Base-by-base conservation (phyloP, 2,888 invertebrate genomes). In the Zootermopsis nevadensis region DNA sequence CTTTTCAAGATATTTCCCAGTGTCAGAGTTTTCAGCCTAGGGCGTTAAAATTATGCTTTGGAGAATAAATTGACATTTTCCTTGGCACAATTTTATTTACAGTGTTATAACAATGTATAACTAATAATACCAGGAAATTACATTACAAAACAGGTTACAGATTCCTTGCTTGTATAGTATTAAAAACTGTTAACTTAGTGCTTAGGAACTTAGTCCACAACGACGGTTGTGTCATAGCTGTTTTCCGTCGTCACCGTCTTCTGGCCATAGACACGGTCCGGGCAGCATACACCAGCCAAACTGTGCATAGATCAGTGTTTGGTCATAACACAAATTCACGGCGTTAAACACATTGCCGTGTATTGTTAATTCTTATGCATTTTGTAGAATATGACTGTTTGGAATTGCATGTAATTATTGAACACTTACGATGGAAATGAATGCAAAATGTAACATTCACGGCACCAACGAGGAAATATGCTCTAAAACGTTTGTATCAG, bases 231-330 rank as follows among this genome's bases (percentile, higher is more conserved):
- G 79, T 24, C 27, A 27, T 79, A 53, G 66, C 24, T 79, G n/a
- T 24, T 79, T 35, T 79, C 79, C 35, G 79, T 79, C n/a, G 66
- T 79, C 19, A 38, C 24, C 12, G 66, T 38, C 79, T 79, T 79
- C 35, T 60, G 31, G 60, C 35, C 27, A 12, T 79, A 66, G 38
- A 79, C 35, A 10, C 53, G 60, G 24, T 66, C 38, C 15, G 82
- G 82, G 19, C 82, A 82, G 35, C 82, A 82, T 7, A 77, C 77
- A 24, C 82, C 82, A 48, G 79, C 82, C 48, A 77, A 22, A 15
- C 82, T 82, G 79, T 24, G 31, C 33, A 31, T 19, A 60, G 27
- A n/a, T 27, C 48, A 48, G 48, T 48, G 48, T 48, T 15, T 48
- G 19, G 48, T 48, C 48, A 48, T 1, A 48, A 19, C 1, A 4